Evolutionary conservation across 2,888 invertebrate species (phyloP).

Genomic region (Cylloceria caligata): DNA sequence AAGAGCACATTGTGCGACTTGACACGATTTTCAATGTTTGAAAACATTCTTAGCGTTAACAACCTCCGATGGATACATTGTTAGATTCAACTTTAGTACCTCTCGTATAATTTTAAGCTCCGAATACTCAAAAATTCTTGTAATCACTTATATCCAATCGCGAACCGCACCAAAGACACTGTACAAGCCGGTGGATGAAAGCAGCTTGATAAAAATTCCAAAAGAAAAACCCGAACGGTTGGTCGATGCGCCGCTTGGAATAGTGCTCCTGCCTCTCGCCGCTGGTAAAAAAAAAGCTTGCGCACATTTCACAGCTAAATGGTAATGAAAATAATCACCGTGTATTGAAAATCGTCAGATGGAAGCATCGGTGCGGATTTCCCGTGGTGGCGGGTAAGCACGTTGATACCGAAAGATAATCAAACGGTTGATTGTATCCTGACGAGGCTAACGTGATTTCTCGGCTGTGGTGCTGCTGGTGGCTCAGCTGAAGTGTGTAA

Average conservation of each 20-base stretch:
- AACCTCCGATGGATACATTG: neutral
- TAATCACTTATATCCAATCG: neutral
- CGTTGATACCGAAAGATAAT: neutral
- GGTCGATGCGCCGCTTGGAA: neutral
- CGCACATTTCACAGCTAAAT: neutral
- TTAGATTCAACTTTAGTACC: neutral
- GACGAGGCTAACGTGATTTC: conserved; percentile 38
- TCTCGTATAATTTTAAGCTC: neutral
- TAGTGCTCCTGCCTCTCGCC: neutral
- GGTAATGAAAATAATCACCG: conserved; percentile 33
- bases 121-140: neutral
- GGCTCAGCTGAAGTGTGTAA: conserved; percentile 70
- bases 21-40: neutral
- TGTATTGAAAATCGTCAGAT: conserved; percentile 23
- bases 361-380: conserved; percentile 31
- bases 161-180: neutral
- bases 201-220: neutral
- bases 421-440: neutral
- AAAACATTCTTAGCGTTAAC: neutral
- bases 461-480: conserved; percentile 51
- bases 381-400: neutral
- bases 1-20: neutral
- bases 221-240: neutral
- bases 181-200: neutral
- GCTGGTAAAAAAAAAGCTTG: conserved; percentile 3